Evolutionary conservation across 2,888 invertebrate species (phyloP), one percentile per base, ranked within the genome.

Genomic region (Zygothrica quintamaculata): DNA sequence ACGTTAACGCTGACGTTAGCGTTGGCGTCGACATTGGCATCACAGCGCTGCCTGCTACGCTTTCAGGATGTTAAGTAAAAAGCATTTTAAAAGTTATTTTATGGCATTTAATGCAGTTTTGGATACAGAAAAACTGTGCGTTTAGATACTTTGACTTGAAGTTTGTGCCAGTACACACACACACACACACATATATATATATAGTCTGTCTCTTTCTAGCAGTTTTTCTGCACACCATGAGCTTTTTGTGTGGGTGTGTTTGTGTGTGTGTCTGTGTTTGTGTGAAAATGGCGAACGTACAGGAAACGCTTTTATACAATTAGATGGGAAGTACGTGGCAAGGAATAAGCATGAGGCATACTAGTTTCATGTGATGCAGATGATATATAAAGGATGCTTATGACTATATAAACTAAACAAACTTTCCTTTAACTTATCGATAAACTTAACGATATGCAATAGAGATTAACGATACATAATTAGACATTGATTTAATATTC

Each of bases 41-140:
- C 40, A 43, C 36, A 43, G 53, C 46, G 33, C 25, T 44, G 52
- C 33, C 47, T 37, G 40, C 36, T 47, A 46, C 36, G 57, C 58
- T 40, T 37, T 59, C 70, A 72, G 73, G 77, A 86, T 87, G 87
- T 84, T 87, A 80, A 81, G 79, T 86, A 85, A 88, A 88, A 89
- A 87, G 84, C 89, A 85, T 87, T 89, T 88, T 87, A 82, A 77
- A 88, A 88, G 87, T 89, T 88, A 88, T 88, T 88, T 88, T 87
- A 88, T 88, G 88, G 89, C 87, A 85, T 89, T 88, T 89, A 88
- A 87, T 81, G 84, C 88, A 80, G 84, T 77, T 88, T 87, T 75
- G 73, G 78, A 79, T 81, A 84, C 74, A 86, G 79, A 87, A 76
- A 87, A 87, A 82, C 82, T 79, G 73, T 77, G 74, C 82, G 86